A percentile compares a stretch with the other conserved stretches of the same genome.
phyloP scores from a whole-genome alignment of 2,888 invertebrate species.

The Abscondita cerata region DNA sequence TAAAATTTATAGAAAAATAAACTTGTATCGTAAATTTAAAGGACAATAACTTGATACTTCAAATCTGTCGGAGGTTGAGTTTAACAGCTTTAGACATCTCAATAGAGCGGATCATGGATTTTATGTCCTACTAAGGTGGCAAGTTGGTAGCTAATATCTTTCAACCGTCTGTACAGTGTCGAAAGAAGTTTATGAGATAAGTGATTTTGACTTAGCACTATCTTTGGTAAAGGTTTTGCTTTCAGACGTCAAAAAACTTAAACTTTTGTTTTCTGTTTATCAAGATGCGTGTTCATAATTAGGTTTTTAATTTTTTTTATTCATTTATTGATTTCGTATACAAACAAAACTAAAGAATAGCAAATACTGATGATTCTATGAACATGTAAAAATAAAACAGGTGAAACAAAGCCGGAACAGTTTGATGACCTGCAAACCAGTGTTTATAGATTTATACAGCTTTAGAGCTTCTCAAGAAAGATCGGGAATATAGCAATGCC shows the following conservation, averaged over 20 bases:
- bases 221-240: constrained; percentile 27
- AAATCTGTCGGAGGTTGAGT: constrained; percentile 25
- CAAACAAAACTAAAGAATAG: too few species aligned
- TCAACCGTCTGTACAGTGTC: constrained; percentile 30
- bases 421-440: constrained; percentile 41
- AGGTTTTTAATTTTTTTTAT: too few species aligned
- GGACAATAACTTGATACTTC: constrained; percentile 29
- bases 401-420: constrained; percentile 35
- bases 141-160: constrained; percentile 35
- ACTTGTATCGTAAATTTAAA: constrained; percentile 17
- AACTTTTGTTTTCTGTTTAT: not conserved
- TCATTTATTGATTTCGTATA: too few species aligned
- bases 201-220: constrained; percentile 36
- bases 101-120: constrained; percentile 33
- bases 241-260: constrained; percentile 20
- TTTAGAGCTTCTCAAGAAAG: constrained; percentile 40
- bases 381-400: too few species aligned
- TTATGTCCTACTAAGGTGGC: constrained; percentile 34
- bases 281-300: too few species aligned
- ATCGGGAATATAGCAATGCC: constrained; percentile 34
- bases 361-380: too few species aligned
- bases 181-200: constrained; percentile 29
- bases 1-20: not conserved
- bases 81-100: constrained; percentile 32
- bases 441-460: constrained; percentile 44